phyloP scores from a whole-genome alignment of 2,113 vertebrate genomes.

The Oplegnathus fasciatus region DNA sequence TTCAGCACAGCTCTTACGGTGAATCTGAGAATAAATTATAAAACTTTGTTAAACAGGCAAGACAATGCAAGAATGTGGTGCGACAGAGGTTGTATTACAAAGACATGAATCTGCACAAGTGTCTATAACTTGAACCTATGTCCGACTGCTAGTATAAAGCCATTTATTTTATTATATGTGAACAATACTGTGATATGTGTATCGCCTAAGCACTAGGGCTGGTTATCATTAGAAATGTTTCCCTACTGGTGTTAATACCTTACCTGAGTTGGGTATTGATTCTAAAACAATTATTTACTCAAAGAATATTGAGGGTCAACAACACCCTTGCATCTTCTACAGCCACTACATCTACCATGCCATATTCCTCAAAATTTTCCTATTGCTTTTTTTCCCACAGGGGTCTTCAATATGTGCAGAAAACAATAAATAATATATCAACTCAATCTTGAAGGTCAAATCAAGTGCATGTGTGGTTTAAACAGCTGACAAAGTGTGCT shows the following conservation, averaged over 20 bases:
- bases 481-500: neutral
- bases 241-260: too few species aligned
- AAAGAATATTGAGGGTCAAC: too few species aligned
- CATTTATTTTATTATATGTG: neutral
- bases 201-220: neutral
- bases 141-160: neutral
- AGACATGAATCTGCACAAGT: neutral
- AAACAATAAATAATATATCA: neutral
- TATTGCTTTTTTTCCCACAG: neutral
- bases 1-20: slow-evolving; percentile 65
- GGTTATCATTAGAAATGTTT: neutral
- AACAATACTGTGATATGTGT: neutral
- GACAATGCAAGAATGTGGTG: neutral
- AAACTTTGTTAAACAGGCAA: neutral
- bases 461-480: neutral
- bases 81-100: neutral
- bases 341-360: neutral
- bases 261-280: too few species aligned
- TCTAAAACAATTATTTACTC: too few species aligned
- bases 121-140: neutral
- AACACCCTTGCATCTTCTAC: too few species aligned
- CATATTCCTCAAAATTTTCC: neutral
- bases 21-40: slow-evolving; percentile 66
- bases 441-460: neutral
- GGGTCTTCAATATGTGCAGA: neutral